Evolutionary conservation across 2,888 invertebrate species (phyloP), one percentile per base, ranked within the genome.

Genomic region (Heliconius erato): DNA sequence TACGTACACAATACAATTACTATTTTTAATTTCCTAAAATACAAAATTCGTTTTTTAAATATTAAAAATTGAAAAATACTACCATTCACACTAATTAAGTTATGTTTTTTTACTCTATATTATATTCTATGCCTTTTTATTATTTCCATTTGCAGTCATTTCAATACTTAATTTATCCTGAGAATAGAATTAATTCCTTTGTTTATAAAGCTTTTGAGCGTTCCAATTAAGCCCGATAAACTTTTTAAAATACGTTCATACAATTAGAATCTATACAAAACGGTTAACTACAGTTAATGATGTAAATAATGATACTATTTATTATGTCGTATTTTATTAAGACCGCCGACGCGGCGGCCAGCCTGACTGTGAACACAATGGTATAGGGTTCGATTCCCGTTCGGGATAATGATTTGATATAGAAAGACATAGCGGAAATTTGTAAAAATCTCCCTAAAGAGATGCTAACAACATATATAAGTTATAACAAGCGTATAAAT

Each of bases 171-270:
- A 44, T 26, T 71, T 44, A n/a, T 44, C 26, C 44, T 71, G 71
- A 44, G 14, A 44, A 71, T 44, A 3, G 71, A 71, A 71, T 44
- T 26, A 40, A 44, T 26, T 71, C 44, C 44, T 71, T 71, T 71
- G 71, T 71, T 71, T 71, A 44, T 44, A 44, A 12, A 71, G 44
- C 71, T 44, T 26, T 71, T 26, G 3, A 71, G 44, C 71, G 71
- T 44, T 71, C 71, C 71, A 71, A 71, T 71, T 71, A 71, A 44
- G 26, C 71, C 6, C 44, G 6, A 71, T 71, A 71, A 71, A 71
- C 44, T 71, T 71, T 71, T 71, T 26, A 71, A 71, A 71, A 44
- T 14, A 44, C n/a, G 40, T 71, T 71, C 44, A 44, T 26, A 71
- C 71, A 71, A 71, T 71, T 71, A 71, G 44, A 71, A 71, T 44